phyloP scores from a whole-genome alignment of 2,797 vertebrate species.

The Carapus acus region DNA sequence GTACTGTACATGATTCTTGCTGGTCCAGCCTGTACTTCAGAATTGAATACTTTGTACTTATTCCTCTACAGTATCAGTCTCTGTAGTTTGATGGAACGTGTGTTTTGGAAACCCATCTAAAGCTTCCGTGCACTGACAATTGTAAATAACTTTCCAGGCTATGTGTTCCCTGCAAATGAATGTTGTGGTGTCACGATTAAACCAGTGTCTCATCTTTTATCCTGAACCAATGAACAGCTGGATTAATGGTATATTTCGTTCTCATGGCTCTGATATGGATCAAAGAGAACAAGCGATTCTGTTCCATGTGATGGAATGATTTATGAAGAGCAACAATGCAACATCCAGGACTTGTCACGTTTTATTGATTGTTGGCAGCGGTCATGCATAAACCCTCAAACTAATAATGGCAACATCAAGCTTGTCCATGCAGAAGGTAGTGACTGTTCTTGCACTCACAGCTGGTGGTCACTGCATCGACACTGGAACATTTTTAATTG shows the following conservation, averaged over 20 bases:
- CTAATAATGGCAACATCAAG: conserved; percentile 20
- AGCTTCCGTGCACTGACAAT: not conserved
- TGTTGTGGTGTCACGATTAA: not conserved
- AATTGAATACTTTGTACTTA: no score
- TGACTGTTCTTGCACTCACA: conserved; percentile 31
- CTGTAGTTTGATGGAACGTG: no score
- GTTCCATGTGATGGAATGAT: no score
- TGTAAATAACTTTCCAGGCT: not conserved
- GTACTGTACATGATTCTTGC: no score
- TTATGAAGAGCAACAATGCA: no score
- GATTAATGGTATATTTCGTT: not conserved
- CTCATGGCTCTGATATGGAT: not conserved
- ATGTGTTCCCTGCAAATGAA: not conserved
- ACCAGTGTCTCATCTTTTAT: not conserved
- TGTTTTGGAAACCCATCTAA: no score
- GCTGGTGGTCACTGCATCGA: conserved; percentile 26
- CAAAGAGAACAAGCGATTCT: not conserved
- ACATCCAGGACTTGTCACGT: conserved; percentile 16
- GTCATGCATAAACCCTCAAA: conserved; percentile 29
- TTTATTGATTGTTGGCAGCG: conserved; percentile 31
- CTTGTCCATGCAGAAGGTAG: conserved; percentile 45
- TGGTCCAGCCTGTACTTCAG: no score
- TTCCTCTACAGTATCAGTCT: no score
- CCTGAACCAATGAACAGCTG: not conserved
- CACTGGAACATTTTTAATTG: conserved; percentile 16